These are phyloP conservation scores for Parus major DNA, from an alignment of 2,113 vertebrate genomes.

Conservation along the genomic window DNA sequence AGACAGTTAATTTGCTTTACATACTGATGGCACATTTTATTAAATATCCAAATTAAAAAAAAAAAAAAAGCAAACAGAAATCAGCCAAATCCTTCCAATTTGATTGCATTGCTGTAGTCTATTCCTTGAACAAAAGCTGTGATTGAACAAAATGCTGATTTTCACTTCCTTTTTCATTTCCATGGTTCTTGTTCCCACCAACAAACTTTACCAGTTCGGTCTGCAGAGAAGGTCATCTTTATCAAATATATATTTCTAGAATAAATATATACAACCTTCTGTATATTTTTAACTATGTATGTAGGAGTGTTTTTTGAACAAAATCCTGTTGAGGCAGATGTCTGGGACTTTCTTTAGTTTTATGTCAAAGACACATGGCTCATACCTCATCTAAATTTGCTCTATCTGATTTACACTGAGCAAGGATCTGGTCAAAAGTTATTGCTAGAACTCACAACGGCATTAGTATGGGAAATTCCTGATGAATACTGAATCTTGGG, in stretches of 20 bases:
- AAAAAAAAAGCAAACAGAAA: neutral
- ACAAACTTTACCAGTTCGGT: neutral
- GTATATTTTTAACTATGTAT: constrained; percentile 42
- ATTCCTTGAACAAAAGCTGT: neutral
- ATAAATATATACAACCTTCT: constrained; percentile 54
- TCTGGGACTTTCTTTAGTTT: constrained; percentile 63
- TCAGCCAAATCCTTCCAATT: neutral
- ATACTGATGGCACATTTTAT: neutral
- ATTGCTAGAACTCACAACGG: neutral
- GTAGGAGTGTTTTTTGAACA: constrained; percentile 59
- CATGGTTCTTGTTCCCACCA: neutral
- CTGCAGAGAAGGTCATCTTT: constrained; percentile 44
- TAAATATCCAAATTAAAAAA: neutral
- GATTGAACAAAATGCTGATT: neutral
- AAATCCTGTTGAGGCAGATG: constrained; percentile 58
- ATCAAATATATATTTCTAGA: constrained; percentile 41
- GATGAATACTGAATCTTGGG: neutral
- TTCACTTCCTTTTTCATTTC: neutral
- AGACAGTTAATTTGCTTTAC: neutral
- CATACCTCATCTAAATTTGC: constrained; percentile 27
- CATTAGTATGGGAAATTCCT: neutral
- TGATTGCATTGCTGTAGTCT: neutral
- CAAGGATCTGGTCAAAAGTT: neutral
- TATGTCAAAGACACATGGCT: constrained; percentile 46
- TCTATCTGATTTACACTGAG: neutral